Base-by-base conservation (phyloP, 2,888 invertebrate species). In the Caradrina kadenii region DNA sequence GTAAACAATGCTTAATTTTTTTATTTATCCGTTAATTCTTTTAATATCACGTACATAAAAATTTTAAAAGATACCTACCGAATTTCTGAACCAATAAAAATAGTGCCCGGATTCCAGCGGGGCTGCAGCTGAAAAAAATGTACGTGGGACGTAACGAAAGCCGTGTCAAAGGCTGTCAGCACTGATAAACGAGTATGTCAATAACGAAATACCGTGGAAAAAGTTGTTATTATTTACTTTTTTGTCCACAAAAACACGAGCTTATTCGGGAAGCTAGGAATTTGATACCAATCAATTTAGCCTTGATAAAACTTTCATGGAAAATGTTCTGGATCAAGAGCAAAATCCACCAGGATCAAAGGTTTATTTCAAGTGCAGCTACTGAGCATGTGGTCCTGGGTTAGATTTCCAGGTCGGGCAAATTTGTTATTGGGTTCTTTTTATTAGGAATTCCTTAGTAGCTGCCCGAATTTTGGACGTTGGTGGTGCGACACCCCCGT, bases 101-200 rank as follows among this genome's bases (percentile, higher is more conserved):
- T 3, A 15, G 21, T 45, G 3, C 17, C 19, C 6, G 5, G 35
- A 69, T 53, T 53, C 52, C 17, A 58, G 19, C 13, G n/a, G 11
- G 48, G 19, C 45, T 39, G 53, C 48, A 42, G 13, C 49, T n/a
- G n/a, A 56, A 63, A 63, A 61, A 56, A 48, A 26, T 17, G 15
- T 42, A n/a, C 15, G 1, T 45, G 11, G 50, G 22, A 54, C 69
- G 39, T 39, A n/a, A n/a, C 35, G 13, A 63, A 56, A 63, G 17
- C 26, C 42, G 53, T 53, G 49, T 45, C 35, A 35, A 45, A 69
- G 15, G 35, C 22, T 63, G 63, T 60, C 76, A 69, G 59, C 39
- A 63, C 21, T 48, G 70, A 63, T 76, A 50, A 69, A 69, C 31
- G 56, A 49, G 48, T 52, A 42, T 48, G 52, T 58, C 76, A 63